Evolutionary conservation across 2,888 invertebrate genomes (phyloP), one percentile per base, ranked within the genome.

Genomic region (Drosophila parthenogenetica): DNA sequence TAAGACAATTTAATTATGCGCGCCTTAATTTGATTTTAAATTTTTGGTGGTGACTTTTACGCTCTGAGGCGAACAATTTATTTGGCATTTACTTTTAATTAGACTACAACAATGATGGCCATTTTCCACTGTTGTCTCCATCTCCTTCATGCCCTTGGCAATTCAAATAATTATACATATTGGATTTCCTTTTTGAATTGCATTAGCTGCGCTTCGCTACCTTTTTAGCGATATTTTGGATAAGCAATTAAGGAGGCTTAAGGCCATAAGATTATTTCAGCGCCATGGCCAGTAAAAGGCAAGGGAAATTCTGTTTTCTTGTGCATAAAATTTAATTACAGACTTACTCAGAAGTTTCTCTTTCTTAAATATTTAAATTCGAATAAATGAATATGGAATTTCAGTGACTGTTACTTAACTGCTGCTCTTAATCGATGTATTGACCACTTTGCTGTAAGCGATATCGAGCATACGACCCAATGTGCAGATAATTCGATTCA

Each of bases 1-100:
- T 77, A 84, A 79, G 77, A 69, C 77, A 81, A 85, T 85, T 87
- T 81, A 84, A 87, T 85, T 85, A 85, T 79, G 79, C 69, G 75
- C 79, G 63, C 67, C 51, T 58, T 84, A 85, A 85, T 85, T 85
- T 77, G 72, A 85, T 85, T 83, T 79, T 50, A 54, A 77, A 79
- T 73, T 79, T 71, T 48, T 32, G 29, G 29, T 43, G 60, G 43
- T 55, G 58, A 71, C 71, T 71, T 76, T 63, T 48, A 35, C 13
- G 51, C 54, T 19, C 8, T 39, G 10, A 29, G 54, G 63, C 67
- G 32, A 46, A 55, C 55, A 71, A 75, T 81, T 77, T 73, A 74
- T 70, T 81, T 77, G 67, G 73, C 77, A 75, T 83, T 81, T 72
- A 58, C 69, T 70, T 70, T 77, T 83, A 77, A 87, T 87, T 87